Evolutionary conservation across 2,113 vertebrate species (phyloP).

Genomic region (Muntiacus reevesi): DNA sequence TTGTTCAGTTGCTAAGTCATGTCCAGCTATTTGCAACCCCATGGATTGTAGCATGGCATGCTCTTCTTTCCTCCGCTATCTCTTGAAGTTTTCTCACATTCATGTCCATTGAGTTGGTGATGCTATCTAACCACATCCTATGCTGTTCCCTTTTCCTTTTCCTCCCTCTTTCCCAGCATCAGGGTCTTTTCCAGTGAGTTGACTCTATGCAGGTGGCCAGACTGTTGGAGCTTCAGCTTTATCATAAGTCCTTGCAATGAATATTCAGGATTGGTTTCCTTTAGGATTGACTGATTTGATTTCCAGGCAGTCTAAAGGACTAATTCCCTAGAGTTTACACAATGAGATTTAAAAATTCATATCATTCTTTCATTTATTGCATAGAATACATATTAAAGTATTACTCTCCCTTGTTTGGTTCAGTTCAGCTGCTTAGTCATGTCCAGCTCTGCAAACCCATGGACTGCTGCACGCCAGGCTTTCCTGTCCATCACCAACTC

Average conservation of each 20-base stretch:
- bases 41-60: background rate
- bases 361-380: conserved; percentile 18
- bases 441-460: background rate
- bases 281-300: background rate
- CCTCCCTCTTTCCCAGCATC: background rate
- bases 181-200: background rate
- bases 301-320: background rate
- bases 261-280: background rate
- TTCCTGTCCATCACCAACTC: background rate
- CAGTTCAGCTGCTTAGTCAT: background rate
- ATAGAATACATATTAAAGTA: background rate
- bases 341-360: background rate
- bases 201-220: background rate
- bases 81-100: background rate
- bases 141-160: background rate
- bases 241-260: background rate
- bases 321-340: background rate
- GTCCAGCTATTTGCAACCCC: background rate
- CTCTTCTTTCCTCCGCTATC: background rate
- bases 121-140: background rate
- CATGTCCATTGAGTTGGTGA: background rate
- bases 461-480: background rate
- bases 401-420: background rate
- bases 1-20: background rate
- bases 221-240: background rate